Base-by-base conservation (phyloP, 92 coral and sea anemone genomes). In the Epizoanthus stellaris region DNA sequence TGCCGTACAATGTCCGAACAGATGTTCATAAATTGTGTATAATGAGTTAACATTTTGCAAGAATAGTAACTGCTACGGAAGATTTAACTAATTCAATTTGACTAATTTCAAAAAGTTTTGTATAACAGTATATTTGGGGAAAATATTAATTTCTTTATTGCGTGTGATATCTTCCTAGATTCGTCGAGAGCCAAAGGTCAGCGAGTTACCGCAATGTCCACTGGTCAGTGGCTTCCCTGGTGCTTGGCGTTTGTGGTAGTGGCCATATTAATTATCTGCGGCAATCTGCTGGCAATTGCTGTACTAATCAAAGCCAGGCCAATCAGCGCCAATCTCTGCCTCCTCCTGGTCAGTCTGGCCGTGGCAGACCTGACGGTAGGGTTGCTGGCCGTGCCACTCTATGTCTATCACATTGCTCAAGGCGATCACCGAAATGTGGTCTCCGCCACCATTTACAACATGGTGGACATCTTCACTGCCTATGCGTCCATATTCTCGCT, bases 321-420 rank as follows among this genome's bases (percentile, higher is more conserved):
- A 19, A 64, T 79, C 52, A 45, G 65, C 21, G 65, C 57, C 23
- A 79, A 79, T 49, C 83, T 79, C 56, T 79, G 83, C 61, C 42
- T 40, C 19, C 17, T 79, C 43, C 72, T 79, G 6, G 53, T 79
- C 39, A 63, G 83, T 39, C 83, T 79, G 30, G 83, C 83, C 0
- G 60, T 43, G 8, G 83, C 83, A 2, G 83, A 79, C 67, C 83
- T 79, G 72, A 62, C 72, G n/a, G 83, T 79, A 40, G 83, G 83
- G 71, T 7, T 70, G 49, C 83, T 79, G 10, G 72, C 83, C 2
- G 72, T 79, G 7, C 83, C 83, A 39, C 83, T 79, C 59, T 79
- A 63, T 61, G 38, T 64, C 30, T 79, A 79, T 21, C 83, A 79
- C 11, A 79, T 62, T 0, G 20, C 1, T 42, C 71, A 40, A 4